phyloP scores from a whole-genome alignment of 2,888 invertebrate genomes.

The Limnephilus rhombicus region DNA sequence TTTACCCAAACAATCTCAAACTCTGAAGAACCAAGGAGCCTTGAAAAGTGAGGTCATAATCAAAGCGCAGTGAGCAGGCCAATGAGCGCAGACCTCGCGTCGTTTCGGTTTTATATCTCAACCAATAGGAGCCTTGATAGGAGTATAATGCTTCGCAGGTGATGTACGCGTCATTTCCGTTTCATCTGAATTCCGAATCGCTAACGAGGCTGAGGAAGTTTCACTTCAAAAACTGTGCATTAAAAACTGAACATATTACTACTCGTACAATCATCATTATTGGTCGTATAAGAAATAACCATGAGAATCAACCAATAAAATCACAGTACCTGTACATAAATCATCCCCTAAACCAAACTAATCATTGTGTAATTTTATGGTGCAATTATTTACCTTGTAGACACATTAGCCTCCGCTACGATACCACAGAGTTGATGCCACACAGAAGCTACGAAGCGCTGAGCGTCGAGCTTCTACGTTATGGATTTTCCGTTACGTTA shows the following conservation, averaged over 20 bases:
- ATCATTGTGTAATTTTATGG: background rate
- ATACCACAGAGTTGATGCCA: background rate
- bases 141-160: too few relatives aligned
- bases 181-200: too few relatives aligned
- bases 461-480: constrained; percentile 16
- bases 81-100: too few relatives aligned
- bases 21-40: too few relatives aligned
- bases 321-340: background rate
- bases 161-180: too few relatives aligned
- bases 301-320: background rate
- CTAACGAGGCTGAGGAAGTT: too few relatives aligned
- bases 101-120: too few relatives aligned
- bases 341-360: background rate
- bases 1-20: too few relatives aligned
- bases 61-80: too few relatives aligned
- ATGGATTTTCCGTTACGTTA: constrained; percentile 61
- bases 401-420: background rate
- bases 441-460: background rate
- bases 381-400: constrained; percentile 9
- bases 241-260: background rate
- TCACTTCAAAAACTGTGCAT: background rate
- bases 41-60: too few relatives aligned
- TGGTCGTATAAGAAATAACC: background rate
- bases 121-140: too few relatives aligned
- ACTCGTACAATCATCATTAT: background rate